Evolutionary conservation across 2,113 vertebrate genomes (phyloP), one percentile per base, ranked within the genome.

Genomic region (Eleginops maclovinus): DNA sequence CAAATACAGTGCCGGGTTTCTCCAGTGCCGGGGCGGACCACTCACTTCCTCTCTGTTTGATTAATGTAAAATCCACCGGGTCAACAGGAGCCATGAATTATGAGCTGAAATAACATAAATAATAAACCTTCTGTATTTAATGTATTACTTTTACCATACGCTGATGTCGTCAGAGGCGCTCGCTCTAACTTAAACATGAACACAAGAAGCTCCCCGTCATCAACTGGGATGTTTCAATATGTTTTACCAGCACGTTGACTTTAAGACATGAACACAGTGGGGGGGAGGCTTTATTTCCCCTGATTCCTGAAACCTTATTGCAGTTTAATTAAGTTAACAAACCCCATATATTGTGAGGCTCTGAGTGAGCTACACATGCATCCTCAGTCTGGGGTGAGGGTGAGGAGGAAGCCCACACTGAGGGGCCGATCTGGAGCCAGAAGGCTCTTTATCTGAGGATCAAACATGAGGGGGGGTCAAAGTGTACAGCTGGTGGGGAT

Each of bases 391-490:
- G n/a, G n/a, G n/a, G n/a, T n/a, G n/a, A n/a, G n/a, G n/a, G n/a
- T n/a, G n/a, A n/a, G n/a, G n/a, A n/a, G n/a, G n/a, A n/a, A n/a
- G n/a, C n/a, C n/a, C n/a, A n/a, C n/a, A n/a, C n/a, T n/a, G n/a
- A n/a, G n/a, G n/a, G n/a, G n/a, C n/a, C n/a, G n/a, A n/a, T n/a
- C n/a, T n/a, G n/a, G n/a, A n/a, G n/a, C n/a, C n/a, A n/a, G n/a
- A n/a, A n/a, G n/a, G n/a, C 71, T 88, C 88, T 93, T 83, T 93
- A 91, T 93, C 91, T 87, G 84, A 15, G 74, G 87, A 94, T 94
- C 93, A 93, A 91, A 94, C 87, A 91, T 79, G 78, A 93, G 88
- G 68, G 83, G 85, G 82, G 80, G 91, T 93, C 94, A 94, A 89
- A 92, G 92, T 90, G 86, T 93, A 87, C 91, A 91, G 88, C 88